These are phyloP conservation scores for Tricholauxania praeusta DNA, from an alignment of 2,888 invertebrate genomes.

Conservation along the genomic window DNA sequence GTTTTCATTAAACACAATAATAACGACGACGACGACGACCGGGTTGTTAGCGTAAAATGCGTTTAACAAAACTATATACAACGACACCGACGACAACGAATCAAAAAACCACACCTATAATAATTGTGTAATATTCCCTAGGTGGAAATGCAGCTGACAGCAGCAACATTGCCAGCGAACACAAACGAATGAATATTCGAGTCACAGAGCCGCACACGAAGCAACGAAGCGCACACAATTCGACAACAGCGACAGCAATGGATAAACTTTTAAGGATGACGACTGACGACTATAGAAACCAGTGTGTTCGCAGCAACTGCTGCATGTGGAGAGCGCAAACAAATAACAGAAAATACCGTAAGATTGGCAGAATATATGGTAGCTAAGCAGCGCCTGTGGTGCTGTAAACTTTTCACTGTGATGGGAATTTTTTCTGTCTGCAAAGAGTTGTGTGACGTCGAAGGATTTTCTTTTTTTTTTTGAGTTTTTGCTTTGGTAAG, in stretches of 20 bases:
- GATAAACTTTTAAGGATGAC: not conserved
- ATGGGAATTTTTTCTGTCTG: no score
- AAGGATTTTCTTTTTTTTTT: no score
- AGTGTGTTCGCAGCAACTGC: not conserved
- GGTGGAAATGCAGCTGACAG: conserved; percentile 41
- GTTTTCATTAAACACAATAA: conserved; percentile 1
- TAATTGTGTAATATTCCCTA: conserved; percentile 52
- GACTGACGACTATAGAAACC: conserved; percentile 11
- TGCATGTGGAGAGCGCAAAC: not conserved
- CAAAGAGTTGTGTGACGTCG: no score
- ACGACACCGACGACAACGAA: not conserved
- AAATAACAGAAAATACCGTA: not conserved
- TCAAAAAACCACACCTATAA: conserved; percentile 51
- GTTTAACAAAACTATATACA: not conserved
- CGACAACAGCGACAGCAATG: no score
- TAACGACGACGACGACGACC: not conserved
- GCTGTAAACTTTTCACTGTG: no score
- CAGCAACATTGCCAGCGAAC: conserved; percentile 5
- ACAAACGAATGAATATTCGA: conserved; percentile 13
- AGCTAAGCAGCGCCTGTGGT: no score
- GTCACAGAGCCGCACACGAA: not conserved
- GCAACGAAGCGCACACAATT: conserved; percentile 1
- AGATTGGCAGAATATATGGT: not conserved
- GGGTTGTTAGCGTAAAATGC: not conserved
- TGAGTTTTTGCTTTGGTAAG: no score